Evolutionary conservation across 2,888 invertebrate genomes (phyloP).

Genomic region (Tuberolachnus salignus): DNA sequence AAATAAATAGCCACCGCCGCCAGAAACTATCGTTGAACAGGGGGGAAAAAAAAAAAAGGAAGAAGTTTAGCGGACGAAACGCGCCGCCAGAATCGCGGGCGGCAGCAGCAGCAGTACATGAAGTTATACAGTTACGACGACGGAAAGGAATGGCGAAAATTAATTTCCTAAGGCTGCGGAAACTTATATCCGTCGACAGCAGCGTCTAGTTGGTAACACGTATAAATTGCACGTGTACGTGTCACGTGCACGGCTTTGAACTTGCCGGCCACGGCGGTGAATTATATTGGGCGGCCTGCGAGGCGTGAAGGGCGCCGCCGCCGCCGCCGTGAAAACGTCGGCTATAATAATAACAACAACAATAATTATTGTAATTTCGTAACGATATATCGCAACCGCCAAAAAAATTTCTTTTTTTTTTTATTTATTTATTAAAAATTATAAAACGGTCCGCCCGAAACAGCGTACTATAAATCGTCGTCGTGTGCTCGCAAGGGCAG

Average conservation of each 20-base stretch:
- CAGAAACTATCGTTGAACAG: slow-evolving; percentile 33
- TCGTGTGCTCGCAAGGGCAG: no score
- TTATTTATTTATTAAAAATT: no score
- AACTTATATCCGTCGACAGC: slow-evolving; percentile 53
- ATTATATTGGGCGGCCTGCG: not conserved
- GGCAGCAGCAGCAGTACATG: not conserved
- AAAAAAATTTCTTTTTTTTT: no score
- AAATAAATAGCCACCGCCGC: slow-evolving; percentile 16
- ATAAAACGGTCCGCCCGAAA: not conserved
- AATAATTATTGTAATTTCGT: slow-evolving; percentile 39
- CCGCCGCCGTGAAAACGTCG: not conserved
- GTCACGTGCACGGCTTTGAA: slow-evolving; percentile 52
- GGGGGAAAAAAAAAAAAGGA: not conserved
- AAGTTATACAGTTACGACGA: slow-evolving; percentile 23
- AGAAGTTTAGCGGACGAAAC: slow-evolving; percentile 21
- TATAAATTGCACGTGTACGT: slow-evolving; percentile 56
- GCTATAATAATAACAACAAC: no score
- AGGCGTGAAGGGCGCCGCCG: not conserved
- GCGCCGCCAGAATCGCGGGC: slow-evolving; percentile 19
- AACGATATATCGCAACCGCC: not conserved
- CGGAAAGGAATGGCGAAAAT: slow-evolving; percentile 50
- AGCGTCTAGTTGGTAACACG: slow-evolving; percentile 38
- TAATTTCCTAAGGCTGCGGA: slow-evolving; percentile 42
- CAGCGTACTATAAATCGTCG: not conserved
- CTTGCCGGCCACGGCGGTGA: not conserved